Conservation (phyloP, 2,113 vertebrate genomes). For the Capreolus pygargus region DNA sequence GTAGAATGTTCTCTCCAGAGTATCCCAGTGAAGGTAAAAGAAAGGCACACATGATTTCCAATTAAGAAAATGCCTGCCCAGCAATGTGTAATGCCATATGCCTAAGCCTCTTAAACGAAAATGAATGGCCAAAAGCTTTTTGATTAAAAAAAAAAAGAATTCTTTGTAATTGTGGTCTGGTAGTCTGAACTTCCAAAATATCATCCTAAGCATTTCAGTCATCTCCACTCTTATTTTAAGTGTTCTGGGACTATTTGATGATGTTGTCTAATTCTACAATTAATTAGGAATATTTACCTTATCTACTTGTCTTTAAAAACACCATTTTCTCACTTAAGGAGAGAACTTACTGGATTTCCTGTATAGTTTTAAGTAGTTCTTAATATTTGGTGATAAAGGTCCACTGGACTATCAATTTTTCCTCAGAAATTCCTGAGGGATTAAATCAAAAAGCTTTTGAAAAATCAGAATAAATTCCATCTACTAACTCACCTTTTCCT, state of each 20-base stretch:
- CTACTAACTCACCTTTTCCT: background rate
- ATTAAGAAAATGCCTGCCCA: conserved; percentile 47
- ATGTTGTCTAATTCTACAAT: background rate
- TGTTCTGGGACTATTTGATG: background rate
- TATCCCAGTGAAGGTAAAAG: background rate
- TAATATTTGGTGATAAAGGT: background rate
- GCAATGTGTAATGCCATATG: conserved; percentile 8
- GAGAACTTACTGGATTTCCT: background rate
- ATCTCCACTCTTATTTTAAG: background rate
- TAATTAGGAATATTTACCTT: background rate
- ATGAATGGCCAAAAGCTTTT: conserved; percentile 17
- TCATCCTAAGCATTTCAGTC: background rate
- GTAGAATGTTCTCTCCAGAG: conserved; percentile 21
- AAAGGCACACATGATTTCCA: conserved; percentile 36
- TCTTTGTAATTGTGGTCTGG: background rate
- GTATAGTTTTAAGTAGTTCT: background rate
- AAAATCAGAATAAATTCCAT: background rate
- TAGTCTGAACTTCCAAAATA: background rate
- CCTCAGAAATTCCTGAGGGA: background rate
- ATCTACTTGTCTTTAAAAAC: background rate
- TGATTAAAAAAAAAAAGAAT: background rate
- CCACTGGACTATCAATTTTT: background rate
- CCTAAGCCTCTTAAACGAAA: conserved; percentile 1
- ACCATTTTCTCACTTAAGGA: background rate
- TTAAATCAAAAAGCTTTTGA: background rate